A percentile compares a stretch with the other conserved stretches of the same genome.
These are phyloP conservation scores for Pollenia angustigena DNA, from an alignment of 2,888 invertebrate genomes.

Conservation along the genomic window DNA sequence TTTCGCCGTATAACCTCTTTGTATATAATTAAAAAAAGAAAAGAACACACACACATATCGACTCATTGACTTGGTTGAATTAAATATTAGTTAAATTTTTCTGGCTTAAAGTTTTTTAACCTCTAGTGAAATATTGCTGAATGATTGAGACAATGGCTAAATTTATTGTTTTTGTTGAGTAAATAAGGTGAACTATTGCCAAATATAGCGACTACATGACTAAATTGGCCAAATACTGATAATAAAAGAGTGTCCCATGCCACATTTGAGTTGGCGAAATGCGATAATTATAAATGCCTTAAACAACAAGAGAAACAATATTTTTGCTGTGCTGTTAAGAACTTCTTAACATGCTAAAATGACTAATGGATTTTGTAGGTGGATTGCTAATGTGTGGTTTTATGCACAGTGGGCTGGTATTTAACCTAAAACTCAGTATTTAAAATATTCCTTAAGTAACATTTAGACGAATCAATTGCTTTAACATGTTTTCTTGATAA, in stretches of 20 bases:
- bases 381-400: neutral
- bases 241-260: conserved; percentile 44
- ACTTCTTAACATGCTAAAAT: conserved; percentile 39
- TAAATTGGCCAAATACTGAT: neutral
- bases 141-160: no score
- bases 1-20: no score
- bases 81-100: no score
- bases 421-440: neutral
- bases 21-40: no score
- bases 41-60: no score
- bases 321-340: conserved; percentile 28
- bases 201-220: conserved; percentile 4
- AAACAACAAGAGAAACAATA: conserved; percentile 7
- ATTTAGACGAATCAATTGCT: no score
- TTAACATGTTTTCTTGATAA: no score
- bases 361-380: conserved; percentile 19
- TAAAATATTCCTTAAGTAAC: neutral
- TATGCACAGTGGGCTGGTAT: neutral
- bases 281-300: conserved; percentile 11
- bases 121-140: no score
- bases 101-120: no score
- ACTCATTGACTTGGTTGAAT: no score
- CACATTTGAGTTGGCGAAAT: conserved; percentile 24
- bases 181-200: neutral
- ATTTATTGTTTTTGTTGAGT: no score